These are phyloP conservation scores for Trididemnum miniatum DNA, from an alignment of 23 tunicate genomes.

Conservation along the genomic window DNA sequence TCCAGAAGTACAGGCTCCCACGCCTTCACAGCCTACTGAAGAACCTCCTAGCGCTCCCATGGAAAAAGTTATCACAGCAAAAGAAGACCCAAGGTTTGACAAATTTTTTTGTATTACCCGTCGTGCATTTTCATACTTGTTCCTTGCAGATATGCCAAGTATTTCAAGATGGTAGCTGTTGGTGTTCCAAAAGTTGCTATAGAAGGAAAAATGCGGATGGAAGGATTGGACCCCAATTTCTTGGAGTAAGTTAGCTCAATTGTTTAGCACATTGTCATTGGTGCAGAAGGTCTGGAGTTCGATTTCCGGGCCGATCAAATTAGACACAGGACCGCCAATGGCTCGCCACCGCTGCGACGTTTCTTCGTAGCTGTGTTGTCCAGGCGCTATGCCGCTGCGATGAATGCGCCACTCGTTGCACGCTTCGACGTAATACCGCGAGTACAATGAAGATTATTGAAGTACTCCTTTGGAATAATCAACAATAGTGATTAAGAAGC, in stretches of 20 bases:
- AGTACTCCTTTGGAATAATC: too few species aligned
- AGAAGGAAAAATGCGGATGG: constrained; percentile 81
- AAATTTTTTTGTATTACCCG: not conserved
- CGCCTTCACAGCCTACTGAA: not conserved
- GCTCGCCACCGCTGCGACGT: too few species aligned
- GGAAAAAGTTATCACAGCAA: constrained; percentile 54
- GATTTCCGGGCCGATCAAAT: too few species aligned
- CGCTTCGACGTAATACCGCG: too few species aligned
- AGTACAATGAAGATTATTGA: too few species aligned
- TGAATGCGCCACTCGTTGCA: too few species aligned
- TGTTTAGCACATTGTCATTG: too few species aligned
- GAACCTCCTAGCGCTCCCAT: not conserved
- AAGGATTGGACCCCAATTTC: constrained; percentile 75
- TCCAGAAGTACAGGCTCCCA: not conserved
- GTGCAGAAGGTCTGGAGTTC: too few species aligned
- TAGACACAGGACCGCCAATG: too few species aligned
- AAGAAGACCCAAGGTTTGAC: constrained; percentile 71
- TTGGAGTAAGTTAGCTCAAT: constrained; percentile 60
- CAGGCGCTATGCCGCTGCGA: too few species aligned
- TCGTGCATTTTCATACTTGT: not conserved
- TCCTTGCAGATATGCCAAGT: constrained; percentile 63
- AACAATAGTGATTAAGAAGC: too few species aligned
- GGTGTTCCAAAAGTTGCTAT: constrained; percentile 89
- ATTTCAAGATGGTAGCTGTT: constrained; percentile 80
- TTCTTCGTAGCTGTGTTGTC: too few species aligned